These are phyloP conservation scores for Steinernema feltiae DNA, from an alignment of 1,140 invertebrate species.

Conservation along the genomic window DNA sequence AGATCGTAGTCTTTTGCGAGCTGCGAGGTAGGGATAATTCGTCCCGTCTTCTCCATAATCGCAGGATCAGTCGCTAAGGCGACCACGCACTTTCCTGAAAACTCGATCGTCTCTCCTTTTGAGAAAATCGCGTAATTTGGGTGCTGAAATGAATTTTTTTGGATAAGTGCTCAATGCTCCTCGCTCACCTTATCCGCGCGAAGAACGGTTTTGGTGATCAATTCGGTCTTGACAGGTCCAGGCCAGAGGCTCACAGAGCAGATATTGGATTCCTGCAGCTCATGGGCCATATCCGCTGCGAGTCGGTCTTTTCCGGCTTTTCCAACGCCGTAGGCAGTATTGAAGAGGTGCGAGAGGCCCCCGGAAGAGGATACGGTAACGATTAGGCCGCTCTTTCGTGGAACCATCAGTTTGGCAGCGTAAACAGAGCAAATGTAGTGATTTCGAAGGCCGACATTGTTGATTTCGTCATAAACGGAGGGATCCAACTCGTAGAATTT, in stretches of 20 bases:
- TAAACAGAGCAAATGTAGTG: constrained; percentile 59
- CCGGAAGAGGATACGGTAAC: constrained; percentile 61
- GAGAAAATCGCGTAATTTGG: background rate
- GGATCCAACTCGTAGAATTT: background rate
- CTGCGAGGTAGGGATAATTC: constrained; percentile 54
- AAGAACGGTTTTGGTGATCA: constrained; percentile 18
- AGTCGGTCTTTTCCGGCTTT: constrained; percentile 53
- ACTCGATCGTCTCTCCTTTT: constrained; percentile 53
- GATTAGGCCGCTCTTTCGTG: constrained; percentile 59
- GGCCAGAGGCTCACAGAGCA: constrained; percentile 61
- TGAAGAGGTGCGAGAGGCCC: constrained; percentile 60
- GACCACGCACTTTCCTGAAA: constrained; percentile 56
- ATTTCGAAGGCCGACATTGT: background rate
- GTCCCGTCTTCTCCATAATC: constrained; percentile 57
- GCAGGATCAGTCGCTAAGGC: constrained; percentile 54
- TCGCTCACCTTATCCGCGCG: constrained; percentile 14
- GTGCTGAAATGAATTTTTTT: background rate
- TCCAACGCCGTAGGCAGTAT: constrained; percentile 57
- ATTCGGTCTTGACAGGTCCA: constrained; percentile 60
- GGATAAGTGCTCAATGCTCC: background rate
- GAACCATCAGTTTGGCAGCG: constrained; percentile 60
- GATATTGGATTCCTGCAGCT: constrained; percentile 58
- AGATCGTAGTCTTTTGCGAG: constrained; percentile 57
- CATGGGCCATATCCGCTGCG: constrained; percentile 60
- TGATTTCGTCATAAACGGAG: background rate